A percentile compares a stretch with the other conserved stretches of the same genome.
Evolutionary conservation across 1,140 invertebrate species (phyloP).

Genomic region (Zophobas morio): DNA sequence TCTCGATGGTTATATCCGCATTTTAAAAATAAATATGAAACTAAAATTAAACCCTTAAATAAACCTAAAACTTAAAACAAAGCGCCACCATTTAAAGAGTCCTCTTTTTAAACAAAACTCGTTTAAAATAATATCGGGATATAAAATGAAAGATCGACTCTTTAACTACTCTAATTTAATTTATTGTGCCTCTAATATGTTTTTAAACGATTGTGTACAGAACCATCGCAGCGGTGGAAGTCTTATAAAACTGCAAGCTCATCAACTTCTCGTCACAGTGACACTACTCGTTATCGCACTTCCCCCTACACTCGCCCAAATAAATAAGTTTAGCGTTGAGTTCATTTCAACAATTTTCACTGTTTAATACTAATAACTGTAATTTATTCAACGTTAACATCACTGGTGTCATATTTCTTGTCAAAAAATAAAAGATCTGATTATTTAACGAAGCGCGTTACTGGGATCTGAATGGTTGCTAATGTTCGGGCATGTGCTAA

Average conservation of each 20-base stretch:
- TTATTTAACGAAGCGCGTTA: not conserved
- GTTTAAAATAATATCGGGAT: slow-evolving; percentile 21
- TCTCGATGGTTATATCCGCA: not conserved
- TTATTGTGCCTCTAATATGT: slow-evolving; percentile 43
- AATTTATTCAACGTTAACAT: slow-evolving; percentile 35
- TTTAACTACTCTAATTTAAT: slow-evolving; percentile 43
- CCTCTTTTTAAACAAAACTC: slow-evolving; percentile 40
- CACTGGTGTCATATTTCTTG: slow-evolving; percentile 10
- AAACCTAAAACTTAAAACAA: slow-evolving; percentile 29
- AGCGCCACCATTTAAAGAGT: slow-evolving; percentile 41
- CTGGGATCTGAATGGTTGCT: no score
- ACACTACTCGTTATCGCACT: slow-evolving; percentile 56
- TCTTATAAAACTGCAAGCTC: slow-evolving; percentile 55
- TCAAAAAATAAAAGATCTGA: slow-evolving; percentile 27
- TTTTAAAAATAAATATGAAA: slow-evolving; percentile 27
- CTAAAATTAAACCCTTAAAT: slow-evolving; percentile 10
- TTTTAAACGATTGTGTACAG: slow-evolving; percentile 56
- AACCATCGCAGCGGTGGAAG: slow-evolving; percentile 58
- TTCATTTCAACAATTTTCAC: slow-evolving; percentile 22
- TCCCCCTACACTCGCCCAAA: slow-evolving; percentile 57
- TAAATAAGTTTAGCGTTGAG: slow-evolving; percentile 53
- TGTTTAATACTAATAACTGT: slow-evolving; percentile 31
- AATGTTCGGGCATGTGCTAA: no score
- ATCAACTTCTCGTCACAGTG: slow-evolving; percentile 54
- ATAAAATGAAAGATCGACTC: slow-evolving; percentile 42